Conservation (phyloP, 35 echinoderm and acorn worm genomes). For the Ophiothrix spiculata region DNA sequence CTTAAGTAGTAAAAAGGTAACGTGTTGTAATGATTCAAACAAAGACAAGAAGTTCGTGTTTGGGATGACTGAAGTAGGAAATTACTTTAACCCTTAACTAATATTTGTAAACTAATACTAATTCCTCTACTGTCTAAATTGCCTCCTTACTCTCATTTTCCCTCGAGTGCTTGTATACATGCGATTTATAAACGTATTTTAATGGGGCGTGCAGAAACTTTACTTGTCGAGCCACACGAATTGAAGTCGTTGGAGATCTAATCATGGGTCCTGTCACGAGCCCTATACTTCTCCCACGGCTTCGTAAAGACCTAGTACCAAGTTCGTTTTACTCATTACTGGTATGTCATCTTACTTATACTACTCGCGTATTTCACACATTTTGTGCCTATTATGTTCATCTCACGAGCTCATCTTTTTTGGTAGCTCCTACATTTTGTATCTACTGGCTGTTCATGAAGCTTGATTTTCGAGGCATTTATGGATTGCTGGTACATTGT, state of each 20-base stretch:
- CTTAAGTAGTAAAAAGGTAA: background rate
- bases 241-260: slow-evolving; percentile 24
- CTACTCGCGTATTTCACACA: slow-evolving; percentile 13
- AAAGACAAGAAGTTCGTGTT: slow-evolving; percentile 20
- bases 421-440: too few species aligned
- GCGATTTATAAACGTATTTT: background rate
- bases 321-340: slow-evolving; percentile 51
- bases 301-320: slow-evolving; percentile 6
- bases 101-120: slow-evolving; percentile 31
- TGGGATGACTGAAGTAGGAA: slow-evolving; percentile 3
- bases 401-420: too few species aligned
- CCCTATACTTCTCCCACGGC: slow-evolving; percentile 3
- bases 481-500: too few species aligned
- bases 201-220: slow-evolving; percentile 18
- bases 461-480: too few species aligned
- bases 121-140: too few species aligned
- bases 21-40: background rate
- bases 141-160: background rate
- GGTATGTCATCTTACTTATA: background rate
- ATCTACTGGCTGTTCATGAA: too few species aligned
- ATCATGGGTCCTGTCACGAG: slow-evolving; percentile 7
- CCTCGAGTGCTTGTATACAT: slow-evolving; percentile 4
- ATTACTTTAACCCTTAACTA: slow-evolving; percentile 13
- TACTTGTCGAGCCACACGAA: slow-evolving; percentile 30
- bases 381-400: background rate